Base-by-base conservation (phyloP, 1,140 invertebrate genomes). In the Charaxes varanes region DNA sequence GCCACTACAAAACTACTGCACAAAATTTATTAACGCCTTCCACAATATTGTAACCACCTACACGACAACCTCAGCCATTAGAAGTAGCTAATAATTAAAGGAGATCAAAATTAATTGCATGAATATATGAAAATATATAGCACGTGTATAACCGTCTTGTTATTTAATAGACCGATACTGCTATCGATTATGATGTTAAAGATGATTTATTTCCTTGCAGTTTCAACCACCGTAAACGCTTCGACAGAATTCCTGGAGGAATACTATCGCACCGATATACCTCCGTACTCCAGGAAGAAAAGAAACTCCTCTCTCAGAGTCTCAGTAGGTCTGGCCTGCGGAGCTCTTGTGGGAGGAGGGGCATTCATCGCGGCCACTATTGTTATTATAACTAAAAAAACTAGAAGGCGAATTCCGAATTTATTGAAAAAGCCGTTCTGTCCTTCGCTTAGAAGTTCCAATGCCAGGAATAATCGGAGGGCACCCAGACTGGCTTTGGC, bases 311-410 rank as follows among this genome's bases (percentile, higher is more conserved):
- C 77, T 72, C 17, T 89, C 0, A 87, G 89, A 70, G 88, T 91
- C 0, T 93, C 93, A 59, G 92, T 95, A 16, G 93, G 93, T 0
- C 85, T 95, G 18, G 90, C 94, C 12, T 93, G 93, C 33, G 93
- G 93, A 0, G 90, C 90, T 0, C 64, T 95, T 23, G 62, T 76
- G 0, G 73, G 70, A 0, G 72, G 59, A 2, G 74, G 67, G 0
- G 64, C 59, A 1, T 67, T 78, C 28, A 65, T 82, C 2, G 93
- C 92, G 0, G 89, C 93, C 35, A 86, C 92, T 1, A 87, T 90
- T 0, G 76, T 93, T 0, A 77, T 93, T 1, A 64, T 90, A n/a
- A 89, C 92, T 15, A 86, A 94, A 35, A 88, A 93, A 68, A 88
- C 91, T 4, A 85, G 93, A 13, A 84, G 92, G 1, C 49, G 73